Base-by-base conservation (phyloP, 2,113 vertebrate species). In the Heloderma charlesbogerti region DNA sequence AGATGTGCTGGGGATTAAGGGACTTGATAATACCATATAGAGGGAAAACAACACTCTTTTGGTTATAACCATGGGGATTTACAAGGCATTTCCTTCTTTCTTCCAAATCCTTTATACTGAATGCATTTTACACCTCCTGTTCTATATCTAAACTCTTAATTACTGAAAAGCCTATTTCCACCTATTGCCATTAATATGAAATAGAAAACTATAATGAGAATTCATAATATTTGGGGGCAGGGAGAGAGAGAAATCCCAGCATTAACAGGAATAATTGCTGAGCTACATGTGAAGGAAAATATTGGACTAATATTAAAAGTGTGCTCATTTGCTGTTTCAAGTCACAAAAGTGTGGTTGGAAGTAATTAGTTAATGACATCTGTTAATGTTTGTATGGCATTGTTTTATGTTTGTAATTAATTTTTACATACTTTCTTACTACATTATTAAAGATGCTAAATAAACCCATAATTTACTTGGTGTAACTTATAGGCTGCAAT, bases 361-460 rank as follows among this genome's bases (percentile, higher is more conserved):
- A 63, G 43, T 67, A 66, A 89, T 90, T 89, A 74, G 63, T 89
- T 87, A 69, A 34, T 87, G 69, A 37, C 84, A 90, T 69, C 69
- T 92, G 79, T 92, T 87, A 66, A 84, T 87, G 72, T 90, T 82
- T 57, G 57, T 29, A 43, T 67, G n/a, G 25, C 34, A 75, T 92
- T 87, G 67, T 54, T 89, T 90, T 85, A 88, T 78, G 54, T 54
- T 78, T 34, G 20, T 57, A 83, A 83, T 89, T 84, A 72, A 81
- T 74, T 54, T 89, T 66, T 88, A 34, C 51, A 75, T 71, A 71
- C 57, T 66, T 45, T 25, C 82, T 88, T 48, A 16, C 9, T 80
- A 57, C n/a, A 79, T 91, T 88, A 88, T 74, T 67, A 88, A 66
- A 66, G 20, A 84, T 77, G n/a, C 34, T 51, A 66, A 29, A 78